Conservation (phyloP, 2,113 vertebrate genomes). For the Sceloporus tristichus region DNA sequence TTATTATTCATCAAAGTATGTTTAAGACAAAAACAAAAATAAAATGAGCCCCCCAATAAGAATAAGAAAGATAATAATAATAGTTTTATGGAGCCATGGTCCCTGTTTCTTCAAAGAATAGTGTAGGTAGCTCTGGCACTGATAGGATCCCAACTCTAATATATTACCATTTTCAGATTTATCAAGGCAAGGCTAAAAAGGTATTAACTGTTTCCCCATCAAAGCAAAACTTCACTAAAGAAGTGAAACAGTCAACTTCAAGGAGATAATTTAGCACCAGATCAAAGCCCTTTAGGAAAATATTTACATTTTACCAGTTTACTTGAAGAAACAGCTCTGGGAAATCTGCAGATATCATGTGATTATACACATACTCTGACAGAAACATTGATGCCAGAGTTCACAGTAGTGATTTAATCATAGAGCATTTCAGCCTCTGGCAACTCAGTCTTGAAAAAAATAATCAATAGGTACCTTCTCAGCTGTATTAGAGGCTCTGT, state of each 20-base stretch:
- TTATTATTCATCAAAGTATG: slow-evolving; percentile 1
- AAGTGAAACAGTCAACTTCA: slow-evolving; percentile 75
- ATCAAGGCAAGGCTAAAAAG: slow-evolving; percentile 65
- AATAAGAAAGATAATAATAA: neutral
- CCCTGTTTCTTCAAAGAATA: neutral
- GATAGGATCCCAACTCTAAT: slow-evolving; percentile 50
- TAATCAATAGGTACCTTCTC: slow-evolving; percentile 78
- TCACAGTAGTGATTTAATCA: slow-evolving; percentile 81
- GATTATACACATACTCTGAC: slow-evolving; percentile 60
- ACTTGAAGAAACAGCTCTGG: slow-evolving; percentile 69
- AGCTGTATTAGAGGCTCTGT: slow-evolving; percentile 57
- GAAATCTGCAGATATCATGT: slow-evolving; percentile 72
- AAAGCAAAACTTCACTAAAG: slow-evolving; percentile 71
- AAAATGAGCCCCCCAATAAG: neutral
- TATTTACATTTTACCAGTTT: slow-evolving; percentile 77
- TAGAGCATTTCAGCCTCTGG: slow-evolving; percentile 74
- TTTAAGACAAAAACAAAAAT: neutral
- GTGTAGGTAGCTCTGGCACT: neutral
- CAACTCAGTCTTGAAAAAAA: slow-evolving; percentile 69
- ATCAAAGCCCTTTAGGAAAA: slow-evolving; percentile 72
- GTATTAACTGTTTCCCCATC: slow-evolving; percentile 61
- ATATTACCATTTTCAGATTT: slow-evolving; percentile 61
- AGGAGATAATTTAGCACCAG: slow-evolving; percentile 70
- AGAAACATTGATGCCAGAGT: slow-evolving; percentile 71
- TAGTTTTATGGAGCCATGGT: neutral